Evolutionary conservation across 2,113 vertebrate genomes (phyloP), one percentile per base, ranked within the genome.

Genomic region (Vireo altiloquus): DNA sequence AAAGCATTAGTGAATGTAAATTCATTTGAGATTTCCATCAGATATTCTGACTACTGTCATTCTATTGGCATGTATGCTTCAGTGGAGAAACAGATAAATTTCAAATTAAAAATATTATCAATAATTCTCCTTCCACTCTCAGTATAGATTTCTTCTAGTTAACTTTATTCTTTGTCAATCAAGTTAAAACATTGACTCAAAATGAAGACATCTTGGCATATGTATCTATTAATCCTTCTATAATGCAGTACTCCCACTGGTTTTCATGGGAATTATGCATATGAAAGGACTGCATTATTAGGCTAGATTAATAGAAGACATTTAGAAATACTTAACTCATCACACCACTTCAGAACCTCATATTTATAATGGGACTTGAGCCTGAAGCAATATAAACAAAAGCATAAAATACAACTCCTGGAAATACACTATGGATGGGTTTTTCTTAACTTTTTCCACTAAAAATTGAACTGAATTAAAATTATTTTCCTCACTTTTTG

Each of bases 241-340:
- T 59, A 90, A 5, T 44, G 47, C 25, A 82, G 25, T 59, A 76
- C 7, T 94, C 50, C 42, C 70, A 82, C 63, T 80, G 27, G 27
- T 89, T 87, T 94, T 87, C 59, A 72, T 28, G 35, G 53, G 52
- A 92, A 79, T 91, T 88, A 72, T 60, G 47, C 63, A 88, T 47
- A 74, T 74, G 39, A 91, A 90, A 85, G 46, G 69, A 83, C 22
- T 75, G 35, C 22, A 87, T 91, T 94, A 91, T 60, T 85, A 80
- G 42, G 15, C 39, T 60, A 87, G 35, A 91, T 84, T 87, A 95
- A 79, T 57, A 68, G 28, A 91, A 82, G 50, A 42, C 33, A 61
- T 91, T 95, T 75, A 66, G 53, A 91, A 91, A 87, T 76, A 92
- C 52, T 84, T 89, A 91, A 85, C 31, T 75, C 77, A 94, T 74